phyloP scores from a whole-genome alignment of 1,140 invertebrate species.

The Agraylea sexmaculata region DNA sequence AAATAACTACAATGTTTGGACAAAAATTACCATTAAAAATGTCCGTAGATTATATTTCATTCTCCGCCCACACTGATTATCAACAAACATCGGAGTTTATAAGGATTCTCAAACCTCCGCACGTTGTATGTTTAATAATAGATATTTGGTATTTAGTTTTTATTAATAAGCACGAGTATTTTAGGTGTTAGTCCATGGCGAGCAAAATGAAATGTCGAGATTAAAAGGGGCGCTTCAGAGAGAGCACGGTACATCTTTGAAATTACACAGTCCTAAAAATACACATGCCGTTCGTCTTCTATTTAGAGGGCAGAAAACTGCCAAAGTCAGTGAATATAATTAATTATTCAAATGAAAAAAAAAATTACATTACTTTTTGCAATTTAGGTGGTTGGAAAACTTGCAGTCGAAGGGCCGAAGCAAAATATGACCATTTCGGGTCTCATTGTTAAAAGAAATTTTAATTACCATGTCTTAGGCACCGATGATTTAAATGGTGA shows the following conservation, averaged over 20 bases:
- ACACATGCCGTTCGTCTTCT: constrained; percentile 86
- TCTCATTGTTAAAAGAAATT: constrained; percentile 93
- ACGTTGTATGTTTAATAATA: constrained; percentile 58
- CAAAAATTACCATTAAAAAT: constrained; percentile 93
- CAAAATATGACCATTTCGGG: constrained; percentile 76
- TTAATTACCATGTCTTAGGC: constrained; percentile 92
- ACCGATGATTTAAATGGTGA: constrained; percentile 82
- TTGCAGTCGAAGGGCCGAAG: constrained; percentile 74
- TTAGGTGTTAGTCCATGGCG: constrained; percentile 90
- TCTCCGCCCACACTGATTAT: constrained; percentile 98
- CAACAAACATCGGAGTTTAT: constrained; percentile 98
- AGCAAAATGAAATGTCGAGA: constrained; percentile 97
- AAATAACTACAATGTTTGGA: constrained; percentile 89
- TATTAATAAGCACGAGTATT: constrained; percentile 4
- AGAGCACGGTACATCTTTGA: constrained; percentile 86
- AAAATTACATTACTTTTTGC: too few relatives aligned
- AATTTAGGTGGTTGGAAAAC: constrained; percentile 68
- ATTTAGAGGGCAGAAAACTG: constrained; percentile 95
- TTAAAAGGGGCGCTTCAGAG: constrained; percentile 87
- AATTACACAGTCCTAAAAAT: constrained; percentile 93
- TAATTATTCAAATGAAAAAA: too few relatives aligned
- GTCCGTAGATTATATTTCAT: constrained; percentile 98
- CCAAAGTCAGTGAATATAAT: too few relatives aligned
- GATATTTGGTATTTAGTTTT: not conserved
- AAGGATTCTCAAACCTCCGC: constrained; percentile 82